Evolutionary conservation across 1,140 invertebrate genomes (phyloP).

Genomic region (Adoxophyes honmai): DNA sequence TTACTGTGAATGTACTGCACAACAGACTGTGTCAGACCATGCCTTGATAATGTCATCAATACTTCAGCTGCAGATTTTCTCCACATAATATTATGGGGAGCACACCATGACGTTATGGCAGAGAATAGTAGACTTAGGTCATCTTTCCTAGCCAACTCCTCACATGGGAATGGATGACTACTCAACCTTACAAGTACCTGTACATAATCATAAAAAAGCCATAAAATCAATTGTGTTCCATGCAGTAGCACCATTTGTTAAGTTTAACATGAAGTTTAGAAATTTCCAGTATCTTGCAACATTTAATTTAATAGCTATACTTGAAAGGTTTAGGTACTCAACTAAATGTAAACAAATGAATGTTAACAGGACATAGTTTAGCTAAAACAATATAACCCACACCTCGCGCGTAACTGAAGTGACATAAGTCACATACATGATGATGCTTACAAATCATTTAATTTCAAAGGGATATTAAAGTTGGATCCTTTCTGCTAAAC

Average conservation of each 20-base stretch:
- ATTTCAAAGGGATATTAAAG: no score
- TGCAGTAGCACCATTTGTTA: neutral
- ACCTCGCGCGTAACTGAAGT: no score
- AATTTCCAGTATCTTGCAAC: constrained; percentile 10
- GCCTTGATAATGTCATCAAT: constrained; percentile 95
- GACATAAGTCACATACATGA: no score
- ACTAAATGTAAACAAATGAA: no score
- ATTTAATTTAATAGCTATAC: no score
- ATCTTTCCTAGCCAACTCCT: constrained; percentile 97
- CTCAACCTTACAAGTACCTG: constrained; percentile 95
- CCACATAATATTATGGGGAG: constrained; percentile 95
- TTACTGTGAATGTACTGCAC: constrained; percentile 98
- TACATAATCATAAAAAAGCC: constrained; percentile 17
- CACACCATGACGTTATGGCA: constrained; percentile 96
- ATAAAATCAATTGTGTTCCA: constrained; percentile 10
- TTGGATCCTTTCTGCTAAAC: no score
- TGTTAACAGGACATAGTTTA: no score
- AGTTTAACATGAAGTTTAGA: no score
- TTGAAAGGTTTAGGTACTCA: no score
- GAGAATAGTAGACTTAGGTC: constrained; percentile 97
- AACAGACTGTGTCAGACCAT: constrained; percentile 94
- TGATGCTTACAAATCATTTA: no score
- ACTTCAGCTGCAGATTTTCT: constrained; percentile 97
- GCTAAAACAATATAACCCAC: no score
- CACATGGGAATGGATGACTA: constrained; percentile 93